Conservation (phyloP, 2,113 vertebrate species). For the Diadophis punctatus region DNA sequence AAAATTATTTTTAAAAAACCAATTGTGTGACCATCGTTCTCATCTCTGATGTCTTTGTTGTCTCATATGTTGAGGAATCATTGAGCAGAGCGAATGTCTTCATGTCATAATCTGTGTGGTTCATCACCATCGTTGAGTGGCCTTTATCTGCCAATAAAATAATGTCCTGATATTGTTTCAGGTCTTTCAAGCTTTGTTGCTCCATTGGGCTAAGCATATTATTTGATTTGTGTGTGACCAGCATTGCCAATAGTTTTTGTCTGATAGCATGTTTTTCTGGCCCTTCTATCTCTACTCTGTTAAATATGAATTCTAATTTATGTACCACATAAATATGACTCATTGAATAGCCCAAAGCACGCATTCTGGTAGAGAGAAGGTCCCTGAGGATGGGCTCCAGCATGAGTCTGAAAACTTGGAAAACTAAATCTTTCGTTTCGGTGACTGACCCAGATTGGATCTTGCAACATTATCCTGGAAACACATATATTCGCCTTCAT, state of each 20-base stretch:
- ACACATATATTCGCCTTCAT: not conserved
- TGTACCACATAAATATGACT: not conserved
- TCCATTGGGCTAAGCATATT: not conserved
- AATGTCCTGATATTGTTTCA: not conserved
- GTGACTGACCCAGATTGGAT: not conserved
- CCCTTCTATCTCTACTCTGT: not conserved
- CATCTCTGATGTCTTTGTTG: not conserved
- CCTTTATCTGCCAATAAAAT: not conserved
- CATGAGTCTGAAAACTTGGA: not conserved
- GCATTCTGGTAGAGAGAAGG: not conserved
- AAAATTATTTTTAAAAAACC: too few species aligned
- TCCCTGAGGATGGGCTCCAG: not conserved
- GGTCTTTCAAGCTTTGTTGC: not conserved
- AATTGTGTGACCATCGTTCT: not conserved
- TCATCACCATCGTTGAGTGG: not conserved
- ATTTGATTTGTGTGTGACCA: not conserved
- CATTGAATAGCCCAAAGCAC: not conserved
- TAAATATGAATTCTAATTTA: not conserved
- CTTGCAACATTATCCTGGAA: not conserved
- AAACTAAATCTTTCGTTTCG: not conserved
- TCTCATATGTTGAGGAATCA: not conserved
- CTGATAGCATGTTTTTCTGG: not conserved
- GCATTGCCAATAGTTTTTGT: not conserved
- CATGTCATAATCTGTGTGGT: not conserved
- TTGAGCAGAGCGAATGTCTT: not conserved